Evolutionary conservation across 2,888 invertebrate genomes (phyloP).

Genomic region (Acleris holmiana): DNA sequence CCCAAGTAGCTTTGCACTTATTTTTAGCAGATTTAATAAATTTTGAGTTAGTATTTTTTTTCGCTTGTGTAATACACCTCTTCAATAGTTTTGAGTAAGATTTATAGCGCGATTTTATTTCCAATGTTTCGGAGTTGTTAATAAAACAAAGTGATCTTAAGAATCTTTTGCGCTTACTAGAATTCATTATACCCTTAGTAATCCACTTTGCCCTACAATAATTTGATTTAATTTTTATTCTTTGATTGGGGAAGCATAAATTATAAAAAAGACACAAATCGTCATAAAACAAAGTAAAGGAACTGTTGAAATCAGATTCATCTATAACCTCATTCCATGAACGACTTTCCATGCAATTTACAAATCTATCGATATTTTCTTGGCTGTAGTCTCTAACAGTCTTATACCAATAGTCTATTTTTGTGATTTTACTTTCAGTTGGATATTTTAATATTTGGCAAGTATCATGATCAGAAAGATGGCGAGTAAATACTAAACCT

Average conservation of each 20-base stretch:
- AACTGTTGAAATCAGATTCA: constrained; percentile 9
- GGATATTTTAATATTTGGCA: constrained; percentile 13
- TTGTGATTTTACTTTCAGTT: background rate
- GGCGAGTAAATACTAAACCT: constrained; percentile 9
- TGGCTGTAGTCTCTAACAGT: background rate
- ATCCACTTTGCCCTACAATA: constrained; percentile 5
- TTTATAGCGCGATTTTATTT: background rate
- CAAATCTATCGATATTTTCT: background rate
- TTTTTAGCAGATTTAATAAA: constrained; percentile 1
- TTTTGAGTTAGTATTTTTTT: background rate
- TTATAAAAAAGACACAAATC: constrained; percentile 10
- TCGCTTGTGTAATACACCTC: background rate
- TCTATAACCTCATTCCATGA: too few species aligned
- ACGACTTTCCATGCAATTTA: background rate
- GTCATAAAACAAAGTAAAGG: constrained; percentile 12
- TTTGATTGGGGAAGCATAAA: constrained; percentile 6
- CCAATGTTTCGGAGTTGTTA: background rate
- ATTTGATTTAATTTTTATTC: constrained; percentile 3
- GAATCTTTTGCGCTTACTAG: background rate
- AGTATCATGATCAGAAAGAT: constrained; percentile 27
- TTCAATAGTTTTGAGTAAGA: constrained; percentile 3
- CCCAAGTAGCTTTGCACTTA: constrained; percentile 5
- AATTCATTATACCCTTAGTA: constrained; percentile 2
- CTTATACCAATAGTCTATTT: background rate
- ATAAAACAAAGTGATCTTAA: background rate